Evolutionary conservation across 2,113 vertebrate genomes (phyloP).

Genomic region (Lophius piscatorius): DNA sequence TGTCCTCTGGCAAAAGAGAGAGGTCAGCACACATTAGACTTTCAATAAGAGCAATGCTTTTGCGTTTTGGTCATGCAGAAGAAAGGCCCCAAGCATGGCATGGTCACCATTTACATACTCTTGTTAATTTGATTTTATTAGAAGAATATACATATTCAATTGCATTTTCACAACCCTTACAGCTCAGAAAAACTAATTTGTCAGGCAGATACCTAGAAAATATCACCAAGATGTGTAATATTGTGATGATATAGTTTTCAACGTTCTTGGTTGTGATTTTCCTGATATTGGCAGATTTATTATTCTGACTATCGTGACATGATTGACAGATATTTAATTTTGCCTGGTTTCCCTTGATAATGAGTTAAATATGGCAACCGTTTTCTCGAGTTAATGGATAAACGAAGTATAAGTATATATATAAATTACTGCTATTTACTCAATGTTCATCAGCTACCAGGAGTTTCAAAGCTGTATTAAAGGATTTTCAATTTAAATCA

Average conservation of each 20-base stretch:
- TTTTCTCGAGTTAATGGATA: no score
- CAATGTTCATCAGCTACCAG: no score
- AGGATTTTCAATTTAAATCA: no score
- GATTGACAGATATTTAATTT: no score
- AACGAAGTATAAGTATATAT: no score
- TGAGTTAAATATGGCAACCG: no score
- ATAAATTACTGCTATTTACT: no score
- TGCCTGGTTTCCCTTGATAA: no score
- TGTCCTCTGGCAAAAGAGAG: slow-evolving; percentile 42
- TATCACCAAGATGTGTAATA: slow-evolving; percentile 1
- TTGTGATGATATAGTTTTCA: background rate
- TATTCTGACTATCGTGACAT: no score
- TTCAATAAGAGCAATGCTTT: slow-evolving; percentile 46
- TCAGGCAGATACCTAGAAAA: background rate
- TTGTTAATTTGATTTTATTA: background rate
- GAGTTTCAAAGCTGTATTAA: no score
- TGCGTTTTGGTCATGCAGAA: slow-evolving; percentile 25
- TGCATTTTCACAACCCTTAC: background rate
- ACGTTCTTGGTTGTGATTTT: background rate
- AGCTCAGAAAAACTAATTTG: background rate
- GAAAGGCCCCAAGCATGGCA: slow-evolving; percentile 1
- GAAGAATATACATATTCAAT: background rate
- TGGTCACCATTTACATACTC: no score
- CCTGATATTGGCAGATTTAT: background rate
- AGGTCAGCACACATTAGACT: slow-evolving; percentile 50